Conservation (phyloP, 1,140 invertebrate genomes). For the Drosophila chauvacae region DNA sequence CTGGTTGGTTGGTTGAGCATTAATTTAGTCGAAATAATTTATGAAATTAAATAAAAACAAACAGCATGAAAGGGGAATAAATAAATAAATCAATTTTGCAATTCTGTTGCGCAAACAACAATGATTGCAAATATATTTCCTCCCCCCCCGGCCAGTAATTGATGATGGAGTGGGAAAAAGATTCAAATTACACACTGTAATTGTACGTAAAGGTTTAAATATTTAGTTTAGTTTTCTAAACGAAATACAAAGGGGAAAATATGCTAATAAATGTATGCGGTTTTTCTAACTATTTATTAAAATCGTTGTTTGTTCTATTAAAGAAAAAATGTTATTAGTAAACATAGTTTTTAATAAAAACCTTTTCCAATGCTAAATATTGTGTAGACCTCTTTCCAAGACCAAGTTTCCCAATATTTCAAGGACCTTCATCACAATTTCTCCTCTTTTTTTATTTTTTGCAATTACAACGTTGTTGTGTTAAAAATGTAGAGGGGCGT, state of each 20-base stretch:
- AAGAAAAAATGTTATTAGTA: background rate
- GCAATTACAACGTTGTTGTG: conserved; percentile 7
- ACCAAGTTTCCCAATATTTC: background rate
- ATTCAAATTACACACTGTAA: conserved; percentile 11
- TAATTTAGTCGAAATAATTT: conserved; percentile 75
- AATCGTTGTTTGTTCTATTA: background rate
- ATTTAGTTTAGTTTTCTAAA: conserved; percentile 7
- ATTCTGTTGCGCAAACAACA: conserved; percentile 53
- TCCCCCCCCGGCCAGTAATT: background rate
- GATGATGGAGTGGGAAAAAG: conserved; percentile 3
- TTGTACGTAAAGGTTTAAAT: conserved; percentile 14
- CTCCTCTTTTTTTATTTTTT: background rate
- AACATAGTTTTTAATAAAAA: background rate
- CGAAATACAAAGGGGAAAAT: background rate
- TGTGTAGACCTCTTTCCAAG: background rate
- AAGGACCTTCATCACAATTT: background rate
- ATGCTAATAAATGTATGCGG: background rate
- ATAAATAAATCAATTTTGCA: conserved; percentile 78
- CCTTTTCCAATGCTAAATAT: background rate
- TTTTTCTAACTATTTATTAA: conserved; percentile 1
- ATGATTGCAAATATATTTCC: conserved; percentile 28
- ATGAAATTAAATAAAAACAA: conserved; percentile 74
- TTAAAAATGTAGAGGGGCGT: background rate
- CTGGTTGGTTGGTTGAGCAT: conserved; percentile 35
- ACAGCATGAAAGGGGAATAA: conserved; percentile 54